phyloP scores from a whole-genome alignment of 1,140 invertebrate species.

The roundworm (Caenorhabditis elegans) region WBcel235 BX284605.5:6552001-6552500 shows the following conservation, averaged over 20 bases:
- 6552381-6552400: slow-evolving; percentile 37
- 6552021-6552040: too few relatives aligned
- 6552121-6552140: not conserved
- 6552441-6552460: not conserved
- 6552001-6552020: too few relatives aligned
- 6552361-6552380: slow-evolving; percentile 38
- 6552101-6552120: not conserved
- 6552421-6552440: slow-evolving; percentile 30
- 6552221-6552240: slow-evolving; percentile 25
- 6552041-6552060: not conserved
- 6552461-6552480: not conserved
- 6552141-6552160: slow-evolving; percentile 21
- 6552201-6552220: slow-evolving; percentile 23
- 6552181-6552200: not conserved
- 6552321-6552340: not conserved
- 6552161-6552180: slow-evolving; percentile 3
- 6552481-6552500: slow-evolving; percentile 16
- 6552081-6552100: too few relatives aligned
- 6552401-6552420: slow-evolving; percentile 11
- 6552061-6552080: too few relatives aligned
- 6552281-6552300: slow-evolving; percentile 6
- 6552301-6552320: not conserved
- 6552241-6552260: not conserved
- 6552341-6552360: slow-evolving; percentile 35
- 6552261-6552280: not conserved